phyloP scores from a whole-genome alignment of 92 coral and sea anemone species.

The Epizoanthus scotinus region DNA sequence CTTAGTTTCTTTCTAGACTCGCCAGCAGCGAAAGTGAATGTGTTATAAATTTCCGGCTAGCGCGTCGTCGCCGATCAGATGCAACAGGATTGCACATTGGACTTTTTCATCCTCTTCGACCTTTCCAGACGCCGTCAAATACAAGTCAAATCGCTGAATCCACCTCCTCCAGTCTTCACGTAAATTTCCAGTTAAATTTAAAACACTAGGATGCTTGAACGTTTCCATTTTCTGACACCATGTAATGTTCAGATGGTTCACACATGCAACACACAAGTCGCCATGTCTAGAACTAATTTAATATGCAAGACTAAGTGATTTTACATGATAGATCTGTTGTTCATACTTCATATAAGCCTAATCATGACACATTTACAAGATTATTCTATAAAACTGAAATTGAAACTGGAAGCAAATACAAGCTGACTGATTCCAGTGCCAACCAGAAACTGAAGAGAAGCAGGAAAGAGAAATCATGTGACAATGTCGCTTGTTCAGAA shows the following conservation, averaged over 20 bases:
- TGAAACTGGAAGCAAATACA: too few relatives aligned
- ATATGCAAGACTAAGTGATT: too few relatives aligned
- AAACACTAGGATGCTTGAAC: constrained; percentile 35
- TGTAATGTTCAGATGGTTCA: constrained; percentile 24
- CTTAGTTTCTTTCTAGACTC: constrained; percentile 26
- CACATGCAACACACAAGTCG: too few relatives aligned
- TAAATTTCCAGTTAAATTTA: constrained; percentile 10
- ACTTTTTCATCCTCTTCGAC: constrained; percentile 12
- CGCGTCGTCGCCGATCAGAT: constrained; percentile 21
- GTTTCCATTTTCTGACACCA: constrained; percentile 40
- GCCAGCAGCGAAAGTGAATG: neutral
- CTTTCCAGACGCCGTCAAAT: constrained; percentile 31
- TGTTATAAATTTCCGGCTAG: constrained; percentile 5
- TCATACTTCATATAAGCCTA: too few relatives aligned
- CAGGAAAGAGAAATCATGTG: too few relatives aligned
- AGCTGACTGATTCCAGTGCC: too few relatives aligned
- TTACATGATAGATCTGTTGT: too few relatives aligned
- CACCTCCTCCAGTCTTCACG: constrained; percentile 31
- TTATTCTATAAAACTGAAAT: too few relatives aligned
- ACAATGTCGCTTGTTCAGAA: too few relatives aligned
- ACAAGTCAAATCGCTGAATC: constrained; percentile 27
- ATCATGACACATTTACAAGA: too few relatives aligned
- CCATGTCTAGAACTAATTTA: too few relatives aligned
- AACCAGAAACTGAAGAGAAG: too few relatives aligned
- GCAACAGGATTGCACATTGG: constrained; percentile 23